Conservation (phyloP, 2,797 vertebrate species). For the Pangasius mekongensis region DNA sequence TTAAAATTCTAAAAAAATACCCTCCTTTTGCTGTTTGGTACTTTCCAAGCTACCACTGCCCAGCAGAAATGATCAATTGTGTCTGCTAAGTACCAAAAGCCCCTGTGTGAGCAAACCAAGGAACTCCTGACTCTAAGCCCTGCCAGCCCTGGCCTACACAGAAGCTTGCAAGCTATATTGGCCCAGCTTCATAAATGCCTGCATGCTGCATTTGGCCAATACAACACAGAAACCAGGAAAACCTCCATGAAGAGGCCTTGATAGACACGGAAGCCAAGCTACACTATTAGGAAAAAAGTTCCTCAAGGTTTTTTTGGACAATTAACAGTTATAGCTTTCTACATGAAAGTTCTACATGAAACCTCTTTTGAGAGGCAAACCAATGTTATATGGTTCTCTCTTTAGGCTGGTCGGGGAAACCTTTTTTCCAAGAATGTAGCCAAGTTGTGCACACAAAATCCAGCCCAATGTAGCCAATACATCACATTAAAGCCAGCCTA, state of each 20-base stretch:
- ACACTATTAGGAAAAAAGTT: background rate
- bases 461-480: background rate
- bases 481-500: background rate
- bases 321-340: conserved; percentile 9
- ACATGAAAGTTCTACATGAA: conserved; percentile 7
- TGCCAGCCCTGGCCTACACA: background rate
- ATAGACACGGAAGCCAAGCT: background rate
- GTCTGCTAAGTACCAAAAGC: conserved; percentile 8
- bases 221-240: background rate
- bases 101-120: conserved; percentile 14
- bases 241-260: background rate
- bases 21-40: conserved; percentile 34
- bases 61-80: conserved; percentile 24
- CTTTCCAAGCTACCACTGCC: conserved; percentile 34
- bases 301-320: background rate
- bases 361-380: conserved; percentile 7
- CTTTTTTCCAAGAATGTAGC: background rate
- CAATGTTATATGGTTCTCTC: background rate
- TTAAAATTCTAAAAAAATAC: conserved; percentile 43
- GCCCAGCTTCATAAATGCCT: background rate
- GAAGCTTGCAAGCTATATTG: background rate
- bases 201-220: conserved; percentile 6
- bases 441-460: background rate
- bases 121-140: background rate
- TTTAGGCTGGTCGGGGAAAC: background rate